Base-by-base conservation (phyloP, 2,797 vertebrate genomes). In the Microctenopoma stevenorrisi region DNA sequence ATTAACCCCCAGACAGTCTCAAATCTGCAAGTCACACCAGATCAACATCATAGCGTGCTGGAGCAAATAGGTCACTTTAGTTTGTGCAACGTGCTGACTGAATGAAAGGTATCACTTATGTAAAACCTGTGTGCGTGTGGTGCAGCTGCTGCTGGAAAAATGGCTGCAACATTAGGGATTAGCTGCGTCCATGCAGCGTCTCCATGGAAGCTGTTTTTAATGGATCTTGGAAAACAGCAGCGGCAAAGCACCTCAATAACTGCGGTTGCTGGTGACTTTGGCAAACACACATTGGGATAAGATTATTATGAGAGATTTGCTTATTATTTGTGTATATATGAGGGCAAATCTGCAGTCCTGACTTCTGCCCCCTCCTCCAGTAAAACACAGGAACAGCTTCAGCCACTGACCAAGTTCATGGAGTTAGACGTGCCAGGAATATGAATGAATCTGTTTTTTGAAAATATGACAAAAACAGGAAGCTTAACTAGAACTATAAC, bases 141-240 rank as follows among this genome's bases (percentile, higher is more conserved):
- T 42, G 57, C 50, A 16, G 30, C 54, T 52, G 28, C 22, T 64
- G 60, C 33, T 5, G 1, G 57, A 11, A 64, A 63, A 60, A 28
- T 15, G 26, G 33, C 60, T 70, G 64, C 37, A 71, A 60, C 52
- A 56, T 79, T 68, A 75, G 65, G 72, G 74, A 79, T 64, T 59
- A 59, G 52, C 28, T 49, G 48, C 28, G 59, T 76, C 46, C 11
- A 37, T 57, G 58, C 50, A 55, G 47, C 57, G 47, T 30, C 35
- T 60, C 49, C 16, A 49, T 46, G 44, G 67, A 57, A 77, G 68
- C 62, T 13, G 51, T 33, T 78, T 66, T 69, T 76, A 82, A 80
- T 84, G 79, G 73, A 62, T 49, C 56, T 44, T 0, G 7, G 71
- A 73, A 71, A 82, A 66, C 33, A 54, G 30, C 9, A 43, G 50